A percentile compares a stretch with the other conserved stretches of the same genome.
phyloP scores from a whole-genome alignment of 2,113 vertebrate genomes.

The Antigone vipio region DNA sequence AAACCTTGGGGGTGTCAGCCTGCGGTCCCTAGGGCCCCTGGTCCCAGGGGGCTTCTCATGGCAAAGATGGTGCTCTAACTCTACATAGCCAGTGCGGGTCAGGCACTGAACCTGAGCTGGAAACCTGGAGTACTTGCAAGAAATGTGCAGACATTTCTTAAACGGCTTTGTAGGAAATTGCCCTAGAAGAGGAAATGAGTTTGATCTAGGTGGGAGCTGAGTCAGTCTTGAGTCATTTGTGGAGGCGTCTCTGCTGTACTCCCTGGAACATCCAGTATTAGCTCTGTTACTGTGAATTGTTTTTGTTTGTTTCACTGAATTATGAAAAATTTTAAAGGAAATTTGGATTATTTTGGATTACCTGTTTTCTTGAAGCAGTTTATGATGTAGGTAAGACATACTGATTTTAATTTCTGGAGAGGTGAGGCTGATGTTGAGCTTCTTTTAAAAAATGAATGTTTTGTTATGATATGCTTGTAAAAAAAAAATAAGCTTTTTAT shows the following conservation, averaged over 20 bases:
- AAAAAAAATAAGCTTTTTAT: background rate
- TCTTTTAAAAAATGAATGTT: background rate
- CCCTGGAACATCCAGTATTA: background rate
- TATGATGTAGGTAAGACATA: background rate
- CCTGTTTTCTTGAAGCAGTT: background rate
- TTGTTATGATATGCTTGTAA: background rate
- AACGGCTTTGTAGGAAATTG: background rate
- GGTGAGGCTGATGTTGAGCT: background rate
- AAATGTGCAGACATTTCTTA: background rate
- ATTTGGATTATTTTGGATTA: background rate
- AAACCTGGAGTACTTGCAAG: background rate
- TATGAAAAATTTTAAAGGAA: background rate
- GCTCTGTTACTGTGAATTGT: background rate
- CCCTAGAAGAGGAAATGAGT: background rate
- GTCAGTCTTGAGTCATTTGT: background rate
- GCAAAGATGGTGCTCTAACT: background rate
- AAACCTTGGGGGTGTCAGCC: background rate
- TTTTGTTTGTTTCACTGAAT: background rate
- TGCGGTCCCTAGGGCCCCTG: rapidly evolving
- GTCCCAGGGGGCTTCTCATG: background rate
- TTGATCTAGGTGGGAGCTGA: background rate
- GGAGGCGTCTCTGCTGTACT: background rate
- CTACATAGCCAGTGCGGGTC: rapidly evolving
- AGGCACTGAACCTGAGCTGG: background rate
- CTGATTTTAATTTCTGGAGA: background rate